phyloP scores from a whole-genome alignment of 2,888 invertebrate species.

The Rutpela maculata region DNA sequence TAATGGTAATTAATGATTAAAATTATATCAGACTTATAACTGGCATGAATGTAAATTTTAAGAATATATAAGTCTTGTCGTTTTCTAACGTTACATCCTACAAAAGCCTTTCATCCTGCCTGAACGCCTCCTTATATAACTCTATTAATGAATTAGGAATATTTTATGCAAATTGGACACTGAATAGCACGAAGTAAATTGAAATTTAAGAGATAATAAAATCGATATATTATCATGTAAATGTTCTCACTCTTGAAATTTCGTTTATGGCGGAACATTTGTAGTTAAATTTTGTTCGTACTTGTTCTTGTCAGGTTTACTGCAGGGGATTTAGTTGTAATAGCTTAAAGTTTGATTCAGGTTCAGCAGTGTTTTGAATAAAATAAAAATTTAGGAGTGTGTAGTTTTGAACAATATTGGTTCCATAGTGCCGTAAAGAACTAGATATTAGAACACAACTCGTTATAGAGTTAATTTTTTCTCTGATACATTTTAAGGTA shows the following conservation, averaged over 20 bases:
- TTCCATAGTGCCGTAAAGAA: too few species aligned
- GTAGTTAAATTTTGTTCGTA: slow-evolving; percentile 5
- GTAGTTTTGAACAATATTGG: too few species aligned
- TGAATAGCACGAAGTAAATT: slow-evolving; percentile 26
- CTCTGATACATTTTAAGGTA: too few species aligned
- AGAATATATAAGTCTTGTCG: background rate
- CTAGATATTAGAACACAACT: too few species aligned
- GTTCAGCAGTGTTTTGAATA: too few species aligned
- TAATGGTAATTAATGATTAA: too few species aligned
- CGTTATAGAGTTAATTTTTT: too few species aligned
- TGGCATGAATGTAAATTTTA: background rate
- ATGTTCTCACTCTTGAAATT: slow-evolving; percentile 20
- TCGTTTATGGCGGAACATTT: slow-evolving; percentile 13
- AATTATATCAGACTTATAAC: too few species aligned
- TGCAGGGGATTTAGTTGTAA: background rate
- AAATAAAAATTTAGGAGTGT: too few species aligned
- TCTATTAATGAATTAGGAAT: slow-evolving; percentile 34
- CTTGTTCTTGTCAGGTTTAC: background rate
- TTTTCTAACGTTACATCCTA: background rate
- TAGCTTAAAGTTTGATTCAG: background rate
- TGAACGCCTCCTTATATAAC: slow-evolving; percentile 7
- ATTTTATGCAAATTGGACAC: slow-evolving; percentile 20
- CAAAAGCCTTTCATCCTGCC: slow-evolving; percentile 24
- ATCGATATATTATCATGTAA: slow-evolving; percentile 37
- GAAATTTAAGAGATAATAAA: slow-evolving; percentile 23